Base-by-base conservation (phyloP, 2,113 vertebrate genomes). In the Toxotes chatareus region DNA sequence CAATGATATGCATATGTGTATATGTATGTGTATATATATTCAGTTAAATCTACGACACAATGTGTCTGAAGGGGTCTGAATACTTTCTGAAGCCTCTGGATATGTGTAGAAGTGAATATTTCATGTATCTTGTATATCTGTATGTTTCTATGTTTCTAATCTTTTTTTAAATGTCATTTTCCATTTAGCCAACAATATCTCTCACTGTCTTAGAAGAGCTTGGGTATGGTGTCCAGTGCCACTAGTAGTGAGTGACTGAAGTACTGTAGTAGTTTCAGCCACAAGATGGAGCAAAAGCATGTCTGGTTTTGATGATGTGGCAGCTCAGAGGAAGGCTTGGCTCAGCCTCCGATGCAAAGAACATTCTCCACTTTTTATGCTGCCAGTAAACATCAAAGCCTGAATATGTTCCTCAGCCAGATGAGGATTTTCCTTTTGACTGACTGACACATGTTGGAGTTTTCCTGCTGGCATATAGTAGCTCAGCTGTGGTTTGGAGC, bases 291-390 rank as follows among this genome's bases (percentile, higher is more conserved):
- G 88, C 75, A 81, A 60, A 27, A 83, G 71, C 40, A 32, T 47
- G 57, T 72, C 12, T 74, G 47, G 60, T 60, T 40, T 21, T 91
- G 91, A 87, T 92, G 90, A 92, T 91, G 92, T 94, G 93, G 90
- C 87, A 89, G 27, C 64, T 71, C 10, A 53, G 67, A 53, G 19
- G 51, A 55, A 49, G 85, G 87, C 47, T 57, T 70, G 38, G 73
- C 78, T 62, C 17, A 8, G 32, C 2, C 16, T 42, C 71, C 73
- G 73, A 86, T 76, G 57, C 61, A 85, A 84, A 79, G 55, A 89
- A 78, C 69, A 73, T 81, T 86, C 68, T 83, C 82, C 14, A 40
- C 64, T 56, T 70, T 76, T 83, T 8, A 27, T 59, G 23, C 57
- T 36, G 32, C 27, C 42, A 59, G 27, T 46, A 80, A 68, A 74